Conservation (phyloP, 2,888 invertebrate species). For the Eupithecia pulchellata region DNA sequence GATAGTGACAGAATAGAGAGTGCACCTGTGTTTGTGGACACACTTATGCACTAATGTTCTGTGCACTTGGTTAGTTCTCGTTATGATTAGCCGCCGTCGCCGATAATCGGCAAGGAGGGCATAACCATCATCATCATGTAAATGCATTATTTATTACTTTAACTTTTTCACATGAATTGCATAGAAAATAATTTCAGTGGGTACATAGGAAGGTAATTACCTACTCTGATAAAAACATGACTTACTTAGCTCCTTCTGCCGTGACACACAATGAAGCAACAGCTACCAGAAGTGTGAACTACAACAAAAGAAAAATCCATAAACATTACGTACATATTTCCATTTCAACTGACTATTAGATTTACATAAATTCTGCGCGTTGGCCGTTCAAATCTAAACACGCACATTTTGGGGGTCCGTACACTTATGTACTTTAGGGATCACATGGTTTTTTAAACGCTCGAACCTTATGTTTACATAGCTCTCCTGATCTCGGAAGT, state of each 20-base stretch:
- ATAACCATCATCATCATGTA: no score
- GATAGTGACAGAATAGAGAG: no score
- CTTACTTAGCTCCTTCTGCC: conserved; percentile 81
- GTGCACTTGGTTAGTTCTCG: no score
- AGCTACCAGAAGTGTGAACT: conserved; percentile 82
- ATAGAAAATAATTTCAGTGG: not conserved
- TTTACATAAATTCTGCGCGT: not conserved
- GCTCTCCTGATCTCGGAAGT: no score
- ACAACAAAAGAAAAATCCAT: conserved; percentile 53
- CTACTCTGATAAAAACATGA: conserved; percentile 36
- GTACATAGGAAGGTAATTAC: not conserved
- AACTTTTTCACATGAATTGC: not conserved
- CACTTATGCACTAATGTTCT: no score
- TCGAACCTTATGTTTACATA: not conserved
- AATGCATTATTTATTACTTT: not conserved
- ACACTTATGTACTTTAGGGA: not conserved
- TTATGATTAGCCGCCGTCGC: no score
- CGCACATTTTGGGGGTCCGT: not conserved
- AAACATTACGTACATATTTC: not conserved
- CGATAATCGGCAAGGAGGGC: no score
- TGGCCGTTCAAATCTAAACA: not conserved
- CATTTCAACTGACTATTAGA: not conserved
- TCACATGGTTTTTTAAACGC: not conserved
- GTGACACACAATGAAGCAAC: conserved; percentile 67
- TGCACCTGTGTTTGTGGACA: no score